Base-by-base conservation (phyloP, 2,797 vertebrate genomes). In the Molothrus ater region DNA sequence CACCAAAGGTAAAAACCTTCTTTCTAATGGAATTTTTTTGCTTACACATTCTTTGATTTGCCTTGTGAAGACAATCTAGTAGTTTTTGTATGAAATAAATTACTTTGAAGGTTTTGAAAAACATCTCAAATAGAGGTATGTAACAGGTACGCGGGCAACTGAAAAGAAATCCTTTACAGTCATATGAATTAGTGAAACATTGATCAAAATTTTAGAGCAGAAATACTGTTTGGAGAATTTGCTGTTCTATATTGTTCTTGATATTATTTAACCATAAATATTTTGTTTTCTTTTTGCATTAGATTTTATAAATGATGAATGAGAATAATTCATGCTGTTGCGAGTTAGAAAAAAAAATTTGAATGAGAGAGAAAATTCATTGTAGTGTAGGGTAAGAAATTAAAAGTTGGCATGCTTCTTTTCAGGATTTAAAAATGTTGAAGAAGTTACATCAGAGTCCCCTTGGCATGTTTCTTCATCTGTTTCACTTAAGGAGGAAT, bases 401-500 rank as follows among this genome's bases (percentile, higher is more conserved):
- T 98, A 98, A 98, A 98, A 96, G 93, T 95, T 98, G 97, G 88
- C 97, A 80, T 99, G 98, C 98, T 99, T 99, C 98, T 98, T 99
- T 99, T 98, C 98, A 99, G 99, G 98, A 95, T 96, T 97, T 98
- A 98, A 95, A 95, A 98, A 97, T 94, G 94, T 97, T 95, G 97
- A 95, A 98, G 98, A 98, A 93, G 88, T 97, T 97, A 96, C 97
- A 93, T 91, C 98, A 89, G 96, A 98, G 95, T 95, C 97, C 96
- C 98, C 97, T 92, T 97, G 98, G 98, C 98, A 98, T 95, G 90
- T 98, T 96, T 97, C 98, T 96, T 98, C 98, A 96, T 97, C 98
- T 98, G 92, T 98, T 97, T 98, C 98, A 96, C 93, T 98, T 98
- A 98, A 98, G 98, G 98, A 98, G 98, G 97, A 98, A 15, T 92